These are phyloP conservation scores for Drosophila mauritiana DNA, from an alignment of 1,140 invertebrate genomes.

Conservation along the genomic window DNA sequence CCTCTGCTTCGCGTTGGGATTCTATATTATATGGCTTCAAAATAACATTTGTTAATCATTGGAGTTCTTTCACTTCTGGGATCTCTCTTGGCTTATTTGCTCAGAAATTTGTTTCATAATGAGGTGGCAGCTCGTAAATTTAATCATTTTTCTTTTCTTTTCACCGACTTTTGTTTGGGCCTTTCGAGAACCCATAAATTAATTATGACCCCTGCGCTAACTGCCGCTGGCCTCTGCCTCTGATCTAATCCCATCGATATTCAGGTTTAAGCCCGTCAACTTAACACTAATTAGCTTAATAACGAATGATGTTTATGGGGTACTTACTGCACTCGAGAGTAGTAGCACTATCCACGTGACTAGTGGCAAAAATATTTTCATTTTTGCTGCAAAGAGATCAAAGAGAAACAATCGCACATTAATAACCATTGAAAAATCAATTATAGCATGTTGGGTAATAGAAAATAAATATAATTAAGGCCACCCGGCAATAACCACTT, in stretches of 20 bases:
- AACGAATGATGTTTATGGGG: not conserved
- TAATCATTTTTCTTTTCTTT: conserved; percentile 54
- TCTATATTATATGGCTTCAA: conserved; percentile 28
- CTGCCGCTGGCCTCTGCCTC: conserved; percentile 33
- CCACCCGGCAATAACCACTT: conserved; percentile 22
- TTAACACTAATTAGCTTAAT: conserved; percentile 24
- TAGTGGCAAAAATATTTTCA: conserved; percentile 90
- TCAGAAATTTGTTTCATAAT: conserved; percentile 72
- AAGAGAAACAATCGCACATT: conserved; percentile 44
- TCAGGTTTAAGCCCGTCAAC: conserved; percentile 37
- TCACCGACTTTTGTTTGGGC: conserved; percentile 23
- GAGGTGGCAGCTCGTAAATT: conserved; percentile 73
- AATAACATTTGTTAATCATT: conserved; percentile 23
- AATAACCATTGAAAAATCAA: conserved; percentile 55
- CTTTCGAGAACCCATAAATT: conserved; percentile 62
- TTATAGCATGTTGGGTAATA: conserved; percentile 55
- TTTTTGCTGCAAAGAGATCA: conserved; percentile 87
- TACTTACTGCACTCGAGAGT: conserved; percentile 86
- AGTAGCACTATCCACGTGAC: conserved; percentile 89
- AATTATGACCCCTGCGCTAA: conserved; percentile 72
- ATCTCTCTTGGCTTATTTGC: conserved; percentile 37
- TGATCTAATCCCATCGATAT: conserved; percentile 51
- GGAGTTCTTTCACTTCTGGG: conserved; percentile 61
- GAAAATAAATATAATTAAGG: conserved; percentile 39
- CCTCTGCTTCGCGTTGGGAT: conserved; percentile 7